These are phyloP conservation scores for Chrysopilus asiliformis DNA, from an alignment of 2,888 invertebrate species.

Conservation along the genomic window DNA sequence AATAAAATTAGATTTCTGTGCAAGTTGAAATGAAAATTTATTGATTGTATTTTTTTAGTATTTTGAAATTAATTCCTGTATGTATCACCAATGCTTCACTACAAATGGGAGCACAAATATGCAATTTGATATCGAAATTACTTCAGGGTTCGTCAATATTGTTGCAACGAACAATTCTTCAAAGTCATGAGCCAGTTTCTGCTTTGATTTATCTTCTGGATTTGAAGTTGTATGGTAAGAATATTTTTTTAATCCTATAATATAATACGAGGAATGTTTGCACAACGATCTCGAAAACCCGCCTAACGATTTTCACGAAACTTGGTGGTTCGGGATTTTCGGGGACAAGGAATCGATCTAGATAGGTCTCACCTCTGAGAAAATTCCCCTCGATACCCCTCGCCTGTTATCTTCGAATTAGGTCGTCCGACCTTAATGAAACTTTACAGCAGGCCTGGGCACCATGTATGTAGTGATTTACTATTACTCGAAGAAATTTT, in stretches of 20 bases:
- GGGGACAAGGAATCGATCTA: too few species aligned
- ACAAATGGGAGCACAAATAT: constrained; percentile 25
- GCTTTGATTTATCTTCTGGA: constrained; percentile 11
- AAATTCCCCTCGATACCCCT: too few species aligned
- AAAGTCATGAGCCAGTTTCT: constrained; percentile 21
- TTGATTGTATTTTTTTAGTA: constrained; percentile 6
- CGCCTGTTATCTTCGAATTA: too few species aligned
- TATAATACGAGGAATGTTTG: too few species aligned
- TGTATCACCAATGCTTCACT: constrained; percentile 10
- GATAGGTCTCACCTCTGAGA: too few species aligned
- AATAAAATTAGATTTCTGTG: constrained; percentile 1
- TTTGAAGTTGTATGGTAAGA: constrained; percentile 12
- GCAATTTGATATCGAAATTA: constrained; percentile 24
- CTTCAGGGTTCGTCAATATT: constrained; percentile 20
- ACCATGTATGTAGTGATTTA: too few species aligned
- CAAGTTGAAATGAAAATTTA: neutral
- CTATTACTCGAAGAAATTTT: too few species aligned
- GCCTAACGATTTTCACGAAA: too few species aligned
- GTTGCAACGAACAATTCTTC: constrained; percentile 24
- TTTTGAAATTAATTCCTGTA: constrained; percentile 8
- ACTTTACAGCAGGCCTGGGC: too few species aligned
- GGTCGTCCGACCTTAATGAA: too few species aligned
- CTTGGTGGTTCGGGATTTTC: too few species aligned
- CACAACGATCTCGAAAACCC: too few species aligned
- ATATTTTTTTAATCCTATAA: neutral